Evolutionary conservation across 1,140 invertebrate species (phyloP), one percentile per base, ranked within the genome.

Genomic region (Marisa cornuarietis): DNA sequence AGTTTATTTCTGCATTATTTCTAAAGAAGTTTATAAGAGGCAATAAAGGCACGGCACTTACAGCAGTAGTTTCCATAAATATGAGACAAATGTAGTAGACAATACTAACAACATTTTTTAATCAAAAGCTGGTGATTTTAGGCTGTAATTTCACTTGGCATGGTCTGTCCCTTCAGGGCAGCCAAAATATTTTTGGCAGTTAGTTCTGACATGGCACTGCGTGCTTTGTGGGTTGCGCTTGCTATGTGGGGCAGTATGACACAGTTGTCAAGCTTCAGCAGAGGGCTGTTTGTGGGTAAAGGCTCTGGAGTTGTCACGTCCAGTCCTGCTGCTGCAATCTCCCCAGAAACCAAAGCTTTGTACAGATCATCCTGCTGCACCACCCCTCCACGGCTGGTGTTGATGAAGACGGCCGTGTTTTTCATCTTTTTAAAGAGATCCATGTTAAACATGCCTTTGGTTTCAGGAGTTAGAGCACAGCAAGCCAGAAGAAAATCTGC

Each of bases 291-390:
- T 0, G 94, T 87, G 16, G 96, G 96, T 24, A 99, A 90, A 13
- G 97, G 98, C 91, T 99, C 97, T 0, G 97, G 97, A 54, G 94
- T 94, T 83, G 95, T 98, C 0, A 98, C 97, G 92, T 99, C 98
- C 22, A 99, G 91, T 0, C 97, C 97, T 26, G 97, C 97, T 18
- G 94, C 96, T 87, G 93, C 91, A 68, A 99, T 98, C 72, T 92
- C 92, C 16, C 93, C 93, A 72, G 78, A 81, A 52, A 76, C 81
- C 31, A 89, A 71, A n/a, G 87, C 87, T 20, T 81, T 71, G 69
- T 82, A 86, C 58, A 89, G 79, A 83, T 90, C 90, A 20, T 89
- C 85, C 82, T 90, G 89, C 69, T 91, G 87, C 0, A 91, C 90
- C 49, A 91, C 83, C 10, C 83, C 88, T 8, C 92, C 92, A 10